phyloP scores from a whole-genome alignment of 2,888 invertebrate species.

The Ypsolopha sequella region DNA sequence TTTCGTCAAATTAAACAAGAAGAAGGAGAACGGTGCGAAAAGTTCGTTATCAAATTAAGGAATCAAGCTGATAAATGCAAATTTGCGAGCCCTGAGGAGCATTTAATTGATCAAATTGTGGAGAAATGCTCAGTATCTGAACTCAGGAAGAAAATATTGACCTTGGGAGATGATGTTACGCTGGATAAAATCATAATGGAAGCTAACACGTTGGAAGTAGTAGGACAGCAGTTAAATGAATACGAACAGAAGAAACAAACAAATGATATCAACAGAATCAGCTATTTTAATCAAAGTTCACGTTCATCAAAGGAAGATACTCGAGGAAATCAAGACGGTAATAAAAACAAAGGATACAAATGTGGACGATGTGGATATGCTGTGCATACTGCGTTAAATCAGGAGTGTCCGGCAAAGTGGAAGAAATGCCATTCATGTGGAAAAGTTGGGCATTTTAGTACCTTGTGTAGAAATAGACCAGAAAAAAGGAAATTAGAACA shows the following conservation, averaged over 20 bases:
- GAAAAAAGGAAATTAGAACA: neutral
- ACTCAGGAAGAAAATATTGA: conserved; percentile 8
- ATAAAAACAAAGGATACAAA: neutral
- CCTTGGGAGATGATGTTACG: conserved; percentile 5
- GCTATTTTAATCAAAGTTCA: no score
- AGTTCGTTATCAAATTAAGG: conserved; percentile 19
- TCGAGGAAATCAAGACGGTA: neutral
- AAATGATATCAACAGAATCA: neutral
- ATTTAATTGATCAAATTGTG: conserved; percentile 19
- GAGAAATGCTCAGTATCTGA: conserved; percentile 14
- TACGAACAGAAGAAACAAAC: neutral
- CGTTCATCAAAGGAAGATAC: neutral
- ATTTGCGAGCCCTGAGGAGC: conserved; percentile 18
- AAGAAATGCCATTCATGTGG: conserved; percentile 6
- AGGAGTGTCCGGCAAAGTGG: conserved; percentile 2
- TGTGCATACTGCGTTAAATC: neutral
- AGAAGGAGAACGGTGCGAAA: conserved; percentile 19
- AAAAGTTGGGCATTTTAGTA: conserved; percentile 7
- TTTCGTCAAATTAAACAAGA: conserved; percentile 20
- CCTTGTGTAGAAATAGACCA: conserved; percentile 4
- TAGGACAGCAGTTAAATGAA: conserved; percentile 4
- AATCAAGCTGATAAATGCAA: conserved; percentile 22
- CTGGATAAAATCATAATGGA: conserved; percentile 4
- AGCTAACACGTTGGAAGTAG: conserved; percentile 8
- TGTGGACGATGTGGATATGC: conserved; percentile 4